These are phyloP conservation scores for Rutpela maculata DNA, from an alignment of 2,888 invertebrate genomes.

Conservation along the genomic window DNA sequence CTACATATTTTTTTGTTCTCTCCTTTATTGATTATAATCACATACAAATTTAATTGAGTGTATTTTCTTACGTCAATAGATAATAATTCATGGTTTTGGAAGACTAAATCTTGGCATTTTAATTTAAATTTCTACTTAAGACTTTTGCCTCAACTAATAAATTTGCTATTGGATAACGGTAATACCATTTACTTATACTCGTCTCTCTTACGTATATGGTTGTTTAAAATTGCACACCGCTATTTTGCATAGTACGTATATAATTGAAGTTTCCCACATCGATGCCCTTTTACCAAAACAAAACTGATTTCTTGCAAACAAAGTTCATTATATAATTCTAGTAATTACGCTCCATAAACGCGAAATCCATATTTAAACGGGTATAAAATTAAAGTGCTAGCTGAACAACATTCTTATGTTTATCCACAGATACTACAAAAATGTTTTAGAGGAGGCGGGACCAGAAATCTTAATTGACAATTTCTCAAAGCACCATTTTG, in stretches of 20 bases:
- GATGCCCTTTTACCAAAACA: slow-evolving; percentile 56
- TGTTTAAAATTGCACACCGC: slow-evolving; percentile 60
- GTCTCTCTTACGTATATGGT: slow-evolving; percentile 64
- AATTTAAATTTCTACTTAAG: slow-evolving; percentile 60
- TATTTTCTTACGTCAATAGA: slow-evolving; percentile 46
- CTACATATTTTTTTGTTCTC: slow-evolving; percentile 48
- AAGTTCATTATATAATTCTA: slow-evolving; percentile 55
- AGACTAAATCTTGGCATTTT: slow-evolving; percentile 55
- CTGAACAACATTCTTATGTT: slow-evolving; percentile 23
- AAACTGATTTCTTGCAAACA: slow-evolving; percentile 47
- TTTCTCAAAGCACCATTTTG: slow-evolving; percentile 1
- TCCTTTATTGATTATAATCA: slow-evolving; percentile 43
- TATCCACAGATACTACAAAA: slow-evolving; percentile 7
- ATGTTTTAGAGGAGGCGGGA: background rate
- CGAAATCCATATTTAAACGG: slow-evolving; percentile 54
- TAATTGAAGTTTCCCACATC: slow-evolving; percentile 59
- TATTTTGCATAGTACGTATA: slow-evolving; percentile 58
- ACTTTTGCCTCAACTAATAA: slow-evolving; percentile 63
- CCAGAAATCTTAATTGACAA: background rate
- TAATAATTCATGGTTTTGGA: slow-evolving; percentile 53
- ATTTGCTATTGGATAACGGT: slow-evolving; percentile 63
- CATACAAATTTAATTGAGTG: slow-evolving; percentile 52
- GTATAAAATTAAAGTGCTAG: slow-evolving; percentile 48
- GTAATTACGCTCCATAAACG: slow-evolving; percentile 54
- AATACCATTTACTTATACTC: slow-evolving; percentile 64